These are phyloP conservation scores for Aptenodytes patagonicus DNA, from an alignment of 2,113 vertebrate genomes.

Conservation along the genomic window DNA sequence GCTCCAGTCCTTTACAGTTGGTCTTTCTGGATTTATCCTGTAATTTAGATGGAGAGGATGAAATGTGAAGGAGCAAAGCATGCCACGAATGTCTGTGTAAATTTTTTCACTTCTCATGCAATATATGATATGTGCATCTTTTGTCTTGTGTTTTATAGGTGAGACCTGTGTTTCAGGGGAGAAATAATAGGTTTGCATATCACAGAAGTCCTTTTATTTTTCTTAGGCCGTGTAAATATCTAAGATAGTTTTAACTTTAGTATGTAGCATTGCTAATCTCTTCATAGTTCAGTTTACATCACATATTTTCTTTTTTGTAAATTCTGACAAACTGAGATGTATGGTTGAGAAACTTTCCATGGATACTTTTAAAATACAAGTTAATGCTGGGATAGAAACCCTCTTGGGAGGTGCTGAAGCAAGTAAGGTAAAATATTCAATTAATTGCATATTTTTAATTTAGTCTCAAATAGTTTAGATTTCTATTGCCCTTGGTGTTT, in stretches of 20 bases:
- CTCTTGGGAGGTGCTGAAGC: not conserved
- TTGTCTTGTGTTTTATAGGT: not conserved
- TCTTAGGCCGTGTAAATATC: not conserved
- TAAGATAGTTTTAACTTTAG: not conserved
- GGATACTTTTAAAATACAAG: not conserved
- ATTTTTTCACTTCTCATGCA: not conserved
- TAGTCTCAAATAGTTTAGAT: not conserved
- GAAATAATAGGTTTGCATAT: not conserved
- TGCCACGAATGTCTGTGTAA: not conserved
- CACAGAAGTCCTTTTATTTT: not conserved
- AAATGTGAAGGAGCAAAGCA: not conserved
- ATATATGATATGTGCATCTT: not conserved
- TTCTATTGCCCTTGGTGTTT: not conserved
- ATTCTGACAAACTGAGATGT: not conserved
- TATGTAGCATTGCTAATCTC: rapidly evolving
- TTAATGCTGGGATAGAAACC: not conserved
- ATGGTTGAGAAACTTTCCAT: not conserved
- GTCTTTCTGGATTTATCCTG: not conserved
- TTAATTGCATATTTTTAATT: not conserved
- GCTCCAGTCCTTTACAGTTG: not conserved
- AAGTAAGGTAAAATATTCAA: not conserved
- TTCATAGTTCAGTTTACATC: not conserved
- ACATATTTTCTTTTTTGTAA: not conserved
- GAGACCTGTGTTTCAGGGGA: not conserved
- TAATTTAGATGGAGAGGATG: not conserved